Percentiles rank a stretch among this genome's conserved stretches.
Conservation (phyloP, 2,888 invertebrate species). For the Norana najaformis region DNA sequence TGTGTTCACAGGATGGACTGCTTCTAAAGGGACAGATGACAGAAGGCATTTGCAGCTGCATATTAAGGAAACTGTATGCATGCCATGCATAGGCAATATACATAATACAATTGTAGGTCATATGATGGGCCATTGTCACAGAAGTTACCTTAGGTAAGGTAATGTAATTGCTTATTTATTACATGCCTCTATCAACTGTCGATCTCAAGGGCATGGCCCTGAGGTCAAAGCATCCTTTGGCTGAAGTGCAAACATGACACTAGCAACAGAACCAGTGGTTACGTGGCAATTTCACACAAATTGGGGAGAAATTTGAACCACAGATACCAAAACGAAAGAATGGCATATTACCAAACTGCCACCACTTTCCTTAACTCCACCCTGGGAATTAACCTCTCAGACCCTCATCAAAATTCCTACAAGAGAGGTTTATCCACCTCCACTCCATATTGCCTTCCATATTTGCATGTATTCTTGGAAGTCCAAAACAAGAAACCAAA, state of each 20-base stretch:
- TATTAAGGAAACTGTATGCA: not conserved
- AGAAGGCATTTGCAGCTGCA: not conserved
- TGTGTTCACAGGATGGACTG: too few species aligned
- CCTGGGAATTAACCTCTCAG: not conserved
- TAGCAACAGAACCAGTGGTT: not conserved
- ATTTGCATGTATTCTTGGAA: not conserved
- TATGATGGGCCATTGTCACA: too few species aligned
- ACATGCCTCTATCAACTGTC: not conserved
- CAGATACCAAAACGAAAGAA: not conserved
- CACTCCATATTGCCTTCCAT: conserved; percentile 4
- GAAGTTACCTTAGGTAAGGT: not conserved
- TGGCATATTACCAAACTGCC: not conserved
- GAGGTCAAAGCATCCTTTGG: not conserved
- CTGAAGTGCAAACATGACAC: not conserved
- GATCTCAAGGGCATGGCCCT: too few species aligned
- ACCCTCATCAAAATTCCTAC: not conserved
- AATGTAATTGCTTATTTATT: not conserved
- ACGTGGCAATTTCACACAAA: not conserved
- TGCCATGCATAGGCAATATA: too few species aligned
- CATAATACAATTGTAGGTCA: too few species aligned
- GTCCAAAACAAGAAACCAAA: not conserved
- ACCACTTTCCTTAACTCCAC: not conserved
- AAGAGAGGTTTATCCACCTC: not conserved
- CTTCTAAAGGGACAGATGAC: too few species aligned
- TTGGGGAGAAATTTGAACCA: not conserved